phyloP scores from a whole-genome alignment of 2,113 vertebrate species.

The Gnathonemus echidnorhynchus region DNA sequence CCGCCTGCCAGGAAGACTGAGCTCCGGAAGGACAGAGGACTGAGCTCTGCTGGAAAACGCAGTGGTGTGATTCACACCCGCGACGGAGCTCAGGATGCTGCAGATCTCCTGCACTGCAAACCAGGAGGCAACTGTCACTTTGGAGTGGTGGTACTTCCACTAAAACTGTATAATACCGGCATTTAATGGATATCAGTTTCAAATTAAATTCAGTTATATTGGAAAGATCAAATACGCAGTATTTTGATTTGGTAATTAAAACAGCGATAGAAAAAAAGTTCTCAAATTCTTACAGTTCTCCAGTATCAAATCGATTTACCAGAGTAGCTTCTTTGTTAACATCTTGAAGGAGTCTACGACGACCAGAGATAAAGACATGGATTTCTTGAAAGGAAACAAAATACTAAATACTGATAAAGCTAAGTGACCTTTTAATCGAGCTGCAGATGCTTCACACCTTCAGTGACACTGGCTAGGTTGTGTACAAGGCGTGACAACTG shows the following conservation, averaged over 20 bases:
- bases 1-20: constrained; percentile 31
- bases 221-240: not conserved
- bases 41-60: not conserved
- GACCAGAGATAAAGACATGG: not conserved
- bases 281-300: not conserved
- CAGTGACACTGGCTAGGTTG: not conserved
- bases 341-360: not conserved
- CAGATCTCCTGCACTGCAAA: not conserved
- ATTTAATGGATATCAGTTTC: not conserved
- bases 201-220: not conserved
- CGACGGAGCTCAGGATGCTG: not conserved
- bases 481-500: not conserved
- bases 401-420: not conserved
- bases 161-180: not conserved
- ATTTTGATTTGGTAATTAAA: not conserved
- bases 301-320: not conserved
- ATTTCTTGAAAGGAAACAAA: not conserved
- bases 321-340: not conserved
- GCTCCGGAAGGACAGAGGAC: not conserved
- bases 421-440: not conserved
- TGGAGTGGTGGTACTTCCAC: not conserved
- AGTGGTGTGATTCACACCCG: not conserved
- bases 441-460: not conserved
- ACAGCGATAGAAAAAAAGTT: not conserved
- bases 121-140: not conserved